Evolutionary conservation across 2,113 vertebrate genomes (phyloP), one percentile per base, ranked within the genome.

Genomic region (Anhinga rufa): DNA sequence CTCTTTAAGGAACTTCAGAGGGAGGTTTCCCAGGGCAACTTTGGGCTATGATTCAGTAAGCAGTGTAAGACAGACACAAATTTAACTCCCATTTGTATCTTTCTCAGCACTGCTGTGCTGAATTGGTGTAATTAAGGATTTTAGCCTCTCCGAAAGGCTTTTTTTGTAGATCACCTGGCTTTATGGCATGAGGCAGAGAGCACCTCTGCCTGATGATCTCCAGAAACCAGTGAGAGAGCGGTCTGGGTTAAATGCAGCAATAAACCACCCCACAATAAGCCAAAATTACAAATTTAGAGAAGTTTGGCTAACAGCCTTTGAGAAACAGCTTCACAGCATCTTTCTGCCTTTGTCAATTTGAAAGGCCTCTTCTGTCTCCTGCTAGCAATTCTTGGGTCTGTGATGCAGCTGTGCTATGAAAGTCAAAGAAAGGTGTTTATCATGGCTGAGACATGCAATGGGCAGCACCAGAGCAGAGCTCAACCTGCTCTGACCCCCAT

Each of bases 391-490:
- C 31, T 72, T 51, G 15, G 18, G 34, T 64, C 54, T 0, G 0
- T 52, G 42, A 32, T 54, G 61, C 18, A 82, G 51, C 46, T 66
- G 31, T 66, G 51, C 31, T 48, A 10, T 20, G 28, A 24, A 62
- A 57, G 18, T n/a, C 40, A 85, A 61, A 86, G 61, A 34, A 75
- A 31, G 15, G 38, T 49, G 34, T 66, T 79, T 44, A 44, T 60
- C 22, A 57, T 0, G 0, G 26, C 40, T 64, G 68, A 71, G 68
- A 44, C 0, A 3, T 48, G 49, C 46, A 46, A 34, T 2, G 5
- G 49, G 38, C 52, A 70, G 51, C 64, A 84, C 25, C 14, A 80
- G 77, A 51, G 34, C 1, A 0, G 68, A 60, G 36, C 55, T 82
- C 92, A 78, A 49, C 25, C n/a, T 75, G 32, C 84, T 49, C 58